A percentile compares a stretch with the other conserved stretches of the same genome.
These are phyloP conservation scores for Pachyuromys duprasi DNA, from an alignment of 2,797 vertebrate genomes.

Conservation along the genomic window DNA sequence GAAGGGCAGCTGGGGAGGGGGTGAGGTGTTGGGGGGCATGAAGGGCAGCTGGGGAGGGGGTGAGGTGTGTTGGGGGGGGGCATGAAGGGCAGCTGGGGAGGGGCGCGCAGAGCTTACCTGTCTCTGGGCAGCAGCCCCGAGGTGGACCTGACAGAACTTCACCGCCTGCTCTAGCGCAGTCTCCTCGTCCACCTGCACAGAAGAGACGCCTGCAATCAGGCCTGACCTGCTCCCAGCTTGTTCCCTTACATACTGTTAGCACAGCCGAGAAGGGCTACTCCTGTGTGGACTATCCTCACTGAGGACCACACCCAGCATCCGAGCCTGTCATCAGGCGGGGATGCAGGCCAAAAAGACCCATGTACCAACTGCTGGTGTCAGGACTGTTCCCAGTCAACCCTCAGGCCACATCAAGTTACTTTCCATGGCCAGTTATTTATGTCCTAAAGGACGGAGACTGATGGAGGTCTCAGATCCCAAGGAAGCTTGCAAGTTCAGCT, in stretches of 20 bases:
- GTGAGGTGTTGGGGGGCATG: neutral
- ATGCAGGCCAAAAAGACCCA: neutral
- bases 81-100: no score
- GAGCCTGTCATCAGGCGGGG: neutral
- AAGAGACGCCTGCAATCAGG: slow-evolving; percentile 71
- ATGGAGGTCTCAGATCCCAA: neutral
- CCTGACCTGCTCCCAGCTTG: neutral
- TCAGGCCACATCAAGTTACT: neutral
- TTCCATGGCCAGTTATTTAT: neutral
- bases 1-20: neutral
- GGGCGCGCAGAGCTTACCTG: slow-evolving; percentile 91
- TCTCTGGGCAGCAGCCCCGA: slow-evolving; percentile 95
- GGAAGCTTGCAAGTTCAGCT: neutral
- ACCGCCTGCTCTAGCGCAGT: slow-evolving; percentile 97
- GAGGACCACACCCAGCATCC: neutral
- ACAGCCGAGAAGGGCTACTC: neutral
- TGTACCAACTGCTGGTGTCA: neutral
- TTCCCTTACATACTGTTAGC: neutral
- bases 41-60: neutral
- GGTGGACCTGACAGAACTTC: slow-evolving; percentile 99
- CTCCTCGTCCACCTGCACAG: slow-evolving; percentile 95
- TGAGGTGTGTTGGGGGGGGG: neutral
- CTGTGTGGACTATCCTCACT: neutral
- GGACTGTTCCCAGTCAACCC: neutral
- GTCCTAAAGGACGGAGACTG: neutral